phyloP scores from a whole-genome alignment of 1,140 invertebrate species.

The Brachionus rubens region DNA sequence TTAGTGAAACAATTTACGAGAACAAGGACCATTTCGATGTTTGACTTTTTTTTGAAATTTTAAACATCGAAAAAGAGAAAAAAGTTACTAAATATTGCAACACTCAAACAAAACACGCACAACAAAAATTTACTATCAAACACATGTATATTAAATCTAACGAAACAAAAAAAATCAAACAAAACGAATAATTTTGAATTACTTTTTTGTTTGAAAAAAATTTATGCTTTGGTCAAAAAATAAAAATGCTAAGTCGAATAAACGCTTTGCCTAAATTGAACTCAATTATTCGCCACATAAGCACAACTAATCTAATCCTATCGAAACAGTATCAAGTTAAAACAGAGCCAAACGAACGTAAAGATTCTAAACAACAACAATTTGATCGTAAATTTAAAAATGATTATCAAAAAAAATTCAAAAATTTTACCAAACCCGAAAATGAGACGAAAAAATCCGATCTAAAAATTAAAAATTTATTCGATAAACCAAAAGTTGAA shows the following conservation, averaged over 20 bases:
- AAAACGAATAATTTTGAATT: no score
- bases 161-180: no score
- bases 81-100: no score
- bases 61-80: no score
- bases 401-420: not conserved
- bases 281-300: conserved; percentile 17
- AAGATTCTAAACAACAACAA: not conserved
- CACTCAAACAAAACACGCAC: no score
- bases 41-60: no score
- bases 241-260: conserved; percentile 20
- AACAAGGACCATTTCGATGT: no score
- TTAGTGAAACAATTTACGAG: no score
- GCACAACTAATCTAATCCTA: not conserved
- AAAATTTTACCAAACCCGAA: no score
- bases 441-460: not conserved
- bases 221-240: not conserved
- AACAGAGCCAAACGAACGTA: not conserved
- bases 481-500: not conserved
- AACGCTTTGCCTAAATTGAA: conserved; percentile 1
- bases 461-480: not conserved
- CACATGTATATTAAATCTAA: no score
- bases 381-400: not conserved
- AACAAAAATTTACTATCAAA: no score
- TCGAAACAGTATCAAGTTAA: conserved; percentile 1
- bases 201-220: no score